Percentiles rank a stretch among this genome's conserved stretches.
Conservation (phyloP, 2,888 invertebrate species). For the Acleris sparsana region DNA sequence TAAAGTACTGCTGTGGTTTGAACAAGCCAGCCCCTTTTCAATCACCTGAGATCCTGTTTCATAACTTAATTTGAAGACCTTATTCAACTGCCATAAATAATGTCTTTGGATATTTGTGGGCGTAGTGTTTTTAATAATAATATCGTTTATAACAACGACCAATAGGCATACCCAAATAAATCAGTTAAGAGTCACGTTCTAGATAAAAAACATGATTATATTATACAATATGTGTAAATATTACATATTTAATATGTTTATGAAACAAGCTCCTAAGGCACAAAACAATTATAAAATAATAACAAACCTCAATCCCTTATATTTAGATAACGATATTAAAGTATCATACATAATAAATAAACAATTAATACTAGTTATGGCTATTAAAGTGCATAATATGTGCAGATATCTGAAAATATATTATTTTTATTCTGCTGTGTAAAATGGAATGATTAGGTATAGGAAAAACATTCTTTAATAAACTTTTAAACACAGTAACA, state of each 20-base stretch:
- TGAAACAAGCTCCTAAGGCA: conserved; percentile 17
- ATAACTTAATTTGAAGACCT: neutral
- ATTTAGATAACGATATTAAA: conserved; percentile 38
- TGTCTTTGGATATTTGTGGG: too few relatives aligned
- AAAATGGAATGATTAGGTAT: conserved; percentile 66
- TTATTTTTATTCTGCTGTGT: conserved; percentile 39
- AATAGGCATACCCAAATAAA: neutral
- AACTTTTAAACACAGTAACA: conserved; percentile 67
- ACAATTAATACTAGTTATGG: conserved; percentile 46
- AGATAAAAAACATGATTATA: neutral
- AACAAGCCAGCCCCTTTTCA: conserved; percentile 6
- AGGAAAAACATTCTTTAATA: conserved; percentile 56
- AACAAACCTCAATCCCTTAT: conserved; percentile 30
- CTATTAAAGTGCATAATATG: conserved; percentile 45
- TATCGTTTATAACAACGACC: conserved; percentile 5
- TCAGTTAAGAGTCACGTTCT: neutral
- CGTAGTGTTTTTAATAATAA: neutral
- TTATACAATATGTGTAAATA: neutral
- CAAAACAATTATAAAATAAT: conserved; percentile 16
- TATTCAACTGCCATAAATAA: neutral
- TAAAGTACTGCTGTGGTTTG: conserved; percentile 5
- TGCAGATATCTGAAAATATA: conserved; percentile 24
- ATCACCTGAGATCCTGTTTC: conserved; percentile 17
- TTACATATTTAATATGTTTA: conserved; percentile 9
- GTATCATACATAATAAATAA: conserved; percentile 38